Evolutionary conservation across 2,113 vertebrate species (phyloP).

Genomic region (Cryptomyrus ogoouensis): DNA sequence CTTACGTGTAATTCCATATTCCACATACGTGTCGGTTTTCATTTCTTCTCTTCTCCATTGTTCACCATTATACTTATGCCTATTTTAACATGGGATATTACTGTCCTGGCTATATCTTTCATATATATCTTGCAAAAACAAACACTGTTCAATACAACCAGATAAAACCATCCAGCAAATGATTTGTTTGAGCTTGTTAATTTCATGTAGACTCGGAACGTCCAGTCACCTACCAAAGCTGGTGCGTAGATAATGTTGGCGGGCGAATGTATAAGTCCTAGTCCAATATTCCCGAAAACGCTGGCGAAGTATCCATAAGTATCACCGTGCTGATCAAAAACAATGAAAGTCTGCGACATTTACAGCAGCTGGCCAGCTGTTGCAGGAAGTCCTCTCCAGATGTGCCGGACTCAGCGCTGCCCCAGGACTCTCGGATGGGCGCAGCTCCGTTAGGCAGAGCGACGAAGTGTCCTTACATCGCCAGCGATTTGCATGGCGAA

Average conservation of each 20-base stretch:
- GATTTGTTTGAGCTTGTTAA: neutral
- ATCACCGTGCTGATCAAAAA: neutral
- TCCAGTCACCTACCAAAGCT: slow-evolving; percentile 5
- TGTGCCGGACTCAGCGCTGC: slow-evolving; percentile 34
- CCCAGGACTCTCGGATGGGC: neutral
- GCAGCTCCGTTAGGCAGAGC: neutral
- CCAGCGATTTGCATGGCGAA: neutral
- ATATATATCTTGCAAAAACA: neutral
- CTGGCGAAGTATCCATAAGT: neutral
- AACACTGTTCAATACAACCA: neutral
- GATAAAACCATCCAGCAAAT: neutral
- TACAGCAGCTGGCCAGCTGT: neutral
- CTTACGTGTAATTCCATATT: neutral
- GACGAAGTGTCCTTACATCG: neutral
- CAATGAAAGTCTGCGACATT: neutral
- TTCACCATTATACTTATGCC: neutral
- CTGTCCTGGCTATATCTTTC: neutral
- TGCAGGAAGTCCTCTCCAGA: slow-evolving; percentile 35
- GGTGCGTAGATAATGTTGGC: neutral
- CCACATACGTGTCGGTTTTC: neutral
- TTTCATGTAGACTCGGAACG: neutral
- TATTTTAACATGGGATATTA: neutral
- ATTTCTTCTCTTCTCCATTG: neutral
- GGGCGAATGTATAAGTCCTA: neutral
- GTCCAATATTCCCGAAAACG: slow-evolving; percentile 14